Conservation (phyloP, 2,888 invertebrate genomes). For the Calameuta idolon region DNA sequence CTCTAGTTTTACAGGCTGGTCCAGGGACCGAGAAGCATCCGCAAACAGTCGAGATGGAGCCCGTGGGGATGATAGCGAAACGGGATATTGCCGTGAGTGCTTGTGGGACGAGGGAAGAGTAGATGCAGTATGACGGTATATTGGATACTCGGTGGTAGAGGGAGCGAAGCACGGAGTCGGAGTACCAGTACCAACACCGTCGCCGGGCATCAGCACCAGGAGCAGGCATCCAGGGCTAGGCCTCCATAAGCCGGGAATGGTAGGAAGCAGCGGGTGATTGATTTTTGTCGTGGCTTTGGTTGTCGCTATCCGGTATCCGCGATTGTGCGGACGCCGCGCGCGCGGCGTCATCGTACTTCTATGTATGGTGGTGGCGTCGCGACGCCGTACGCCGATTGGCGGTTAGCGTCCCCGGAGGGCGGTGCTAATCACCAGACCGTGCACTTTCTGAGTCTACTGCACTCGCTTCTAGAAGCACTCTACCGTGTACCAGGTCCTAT, state of each 20-base stretch:
- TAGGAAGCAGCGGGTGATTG: slow-evolving; percentile 62
- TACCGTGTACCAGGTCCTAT: slow-evolving; percentile 45
- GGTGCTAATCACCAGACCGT: slow-evolving; percentile 67
- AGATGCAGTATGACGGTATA: background rate
- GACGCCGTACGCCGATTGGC: slow-evolving; percentile 66
- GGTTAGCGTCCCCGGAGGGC: slow-evolving; percentile 65
- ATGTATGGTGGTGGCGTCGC: slow-evolving; percentile 56
- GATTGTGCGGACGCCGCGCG: slow-evolving; percentile 49
- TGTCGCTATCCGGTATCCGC: slow-evolving; percentile 55
- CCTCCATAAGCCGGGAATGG: slow-evolving; percentile 20
- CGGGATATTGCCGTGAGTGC: background rate
- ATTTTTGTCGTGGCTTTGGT: slow-evolving; percentile 67
- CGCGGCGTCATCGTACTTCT: slow-evolving; percentile 21
- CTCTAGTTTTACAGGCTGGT: background rate
- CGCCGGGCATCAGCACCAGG: background rate
- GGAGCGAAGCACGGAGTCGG: background rate
- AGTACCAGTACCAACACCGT: background rate
- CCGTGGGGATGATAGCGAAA: background rate
- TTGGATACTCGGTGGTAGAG: background rate
- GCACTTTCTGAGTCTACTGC: slow-evolving; percentile 60
- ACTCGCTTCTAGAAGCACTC: slow-evolving; percentile 62
- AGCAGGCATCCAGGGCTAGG: background rate
- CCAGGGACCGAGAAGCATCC: background rate
- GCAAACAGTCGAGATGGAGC: slow-evolving; percentile 2
- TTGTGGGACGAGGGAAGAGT: background rate